phyloP scores from a whole-genome alignment of 2,113 vertebrate genomes.

The Nannobrachium achirus region DNA sequence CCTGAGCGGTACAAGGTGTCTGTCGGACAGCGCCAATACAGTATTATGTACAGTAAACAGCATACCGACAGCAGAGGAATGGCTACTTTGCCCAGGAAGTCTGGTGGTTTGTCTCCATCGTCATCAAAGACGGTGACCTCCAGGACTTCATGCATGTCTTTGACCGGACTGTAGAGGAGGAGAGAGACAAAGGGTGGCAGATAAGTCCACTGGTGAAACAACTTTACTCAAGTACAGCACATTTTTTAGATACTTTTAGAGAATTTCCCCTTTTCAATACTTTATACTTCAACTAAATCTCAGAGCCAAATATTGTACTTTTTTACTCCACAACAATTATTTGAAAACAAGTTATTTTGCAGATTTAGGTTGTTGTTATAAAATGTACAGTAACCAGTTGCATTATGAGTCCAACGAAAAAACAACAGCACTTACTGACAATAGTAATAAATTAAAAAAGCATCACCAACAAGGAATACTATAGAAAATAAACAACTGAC shows the following conservation, averaged over 20 bases:
- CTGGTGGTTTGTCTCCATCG: constrained; percentile 96
- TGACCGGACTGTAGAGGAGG: constrained; percentile 85
- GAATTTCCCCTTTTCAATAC: too few relatives aligned
- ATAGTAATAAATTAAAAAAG: too few relatives aligned
- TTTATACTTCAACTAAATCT: not conserved
- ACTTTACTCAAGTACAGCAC: too few relatives aligned
- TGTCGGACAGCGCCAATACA: too few relatives aligned
- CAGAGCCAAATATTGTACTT: not conserved
- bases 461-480: too few relatives aligned
- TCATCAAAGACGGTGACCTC: constrained; percentile 97
- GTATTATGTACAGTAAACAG: too few relatives aligned
- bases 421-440: too few relatives aligned
- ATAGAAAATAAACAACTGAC: too few relatives aligned
- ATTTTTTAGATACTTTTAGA: not conserved
- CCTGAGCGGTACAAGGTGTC: too few relatives aligned
- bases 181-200: constrained; percentile 34
- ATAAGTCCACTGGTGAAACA: not conserved
- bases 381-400: too few relatives aligned
- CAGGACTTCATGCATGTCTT: constrained; percentile 93
- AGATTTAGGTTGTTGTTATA: too few relatives aligned
- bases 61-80: constrained; percentile 93
- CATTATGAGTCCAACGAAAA: too few relatives aligned
- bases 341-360: not conserved
- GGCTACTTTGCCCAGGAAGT: constrained; percentile 96
- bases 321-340: not conserved